Base-by-base conservation (phyloP, 2,888 invertebrate species). In the Pterobdella sp. region DNA sequence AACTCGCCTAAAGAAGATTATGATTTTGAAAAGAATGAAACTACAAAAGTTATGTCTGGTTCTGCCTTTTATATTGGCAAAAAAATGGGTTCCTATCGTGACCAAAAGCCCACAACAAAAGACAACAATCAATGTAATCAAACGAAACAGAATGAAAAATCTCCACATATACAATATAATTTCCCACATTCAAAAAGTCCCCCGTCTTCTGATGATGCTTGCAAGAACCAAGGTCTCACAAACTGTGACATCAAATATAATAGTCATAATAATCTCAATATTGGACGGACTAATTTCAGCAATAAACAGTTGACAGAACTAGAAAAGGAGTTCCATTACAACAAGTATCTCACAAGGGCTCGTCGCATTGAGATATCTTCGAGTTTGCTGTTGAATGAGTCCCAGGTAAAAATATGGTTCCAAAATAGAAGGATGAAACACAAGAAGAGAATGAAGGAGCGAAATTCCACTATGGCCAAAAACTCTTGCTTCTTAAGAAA, bases 301-400 rank as follows among this genome's bases (percentile, higher is more conserved):
- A 98, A 96, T 85, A 97, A 97, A 85, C 98, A 98, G 84, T 88
- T 98, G 77, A 98, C 97, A 1, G 98, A 98, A 85, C 87, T 98
- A 78, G 98, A 98, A 84, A 98, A 98, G 83, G 97, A 98, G 85
- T 98, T 97, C 86, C 97, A 97, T 85, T 97, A 95, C 86, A 96
- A 96, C 87, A 96, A 95, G 86, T 98, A 98, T 87, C 88, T 98
- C 81, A 98, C 97, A 56, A 87, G 97, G 79, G 96, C 95, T 56
- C 87, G 97, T 78, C 88, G 98, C 80, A 96, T 97, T 83, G 98
- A 98, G 85, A 98, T 98, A 78, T 98, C 98, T 0, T 92, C 93
- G 1, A 91, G 94, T 1, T 86, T 98, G 73, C 93, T 94, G 81
- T 88, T 98, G 72, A 97, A 78, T 66, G 78, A 78, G 72, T 95